Conservation (phyloP, 1,140 invertebrate genomes). For the Oryctes rhinoceros region DNA sequence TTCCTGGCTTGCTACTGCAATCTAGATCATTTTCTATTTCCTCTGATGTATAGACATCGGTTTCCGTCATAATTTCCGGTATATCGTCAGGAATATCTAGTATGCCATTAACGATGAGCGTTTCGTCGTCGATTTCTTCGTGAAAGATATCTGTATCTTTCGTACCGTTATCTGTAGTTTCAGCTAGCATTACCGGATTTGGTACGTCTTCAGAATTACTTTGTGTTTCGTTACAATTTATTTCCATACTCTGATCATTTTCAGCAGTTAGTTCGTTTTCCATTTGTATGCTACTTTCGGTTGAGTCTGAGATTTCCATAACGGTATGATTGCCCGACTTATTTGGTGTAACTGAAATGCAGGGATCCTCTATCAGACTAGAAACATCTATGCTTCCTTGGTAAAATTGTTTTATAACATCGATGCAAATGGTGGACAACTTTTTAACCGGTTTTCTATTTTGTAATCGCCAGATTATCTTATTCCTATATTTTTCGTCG, state of each 20-base stretch:
- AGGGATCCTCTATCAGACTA: not conserved
- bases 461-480: conserved; percentile 14
- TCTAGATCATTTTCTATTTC: not conserved
- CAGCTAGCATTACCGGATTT: not conserved
- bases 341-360: not conserved
- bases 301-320: not conserved
- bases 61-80: too few relatives aligned
- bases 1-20: not conserved
- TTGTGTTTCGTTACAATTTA: not conserved
- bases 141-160: too few relatives aligned
- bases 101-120: too few relatives aligned
- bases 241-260: not conserved
- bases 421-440: not conserved
- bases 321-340: not conserved
- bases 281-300: not conserved
- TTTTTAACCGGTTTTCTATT: not conserved
- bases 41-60: not conserved
- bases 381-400: not conserved
- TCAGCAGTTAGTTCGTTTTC: not conserved
- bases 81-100: too few relatives aligned
- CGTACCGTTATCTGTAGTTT: too few relatives aligned
- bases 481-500: conserved; percentile 5
- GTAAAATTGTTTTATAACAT: not conserved
- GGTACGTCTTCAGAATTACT: not conserved
- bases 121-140: too few relatives aligned